Evolutionary conservation across 2,113 vertebrate species (phyloP).

Genomic region (Thryonomys swinderianus): DNA sequence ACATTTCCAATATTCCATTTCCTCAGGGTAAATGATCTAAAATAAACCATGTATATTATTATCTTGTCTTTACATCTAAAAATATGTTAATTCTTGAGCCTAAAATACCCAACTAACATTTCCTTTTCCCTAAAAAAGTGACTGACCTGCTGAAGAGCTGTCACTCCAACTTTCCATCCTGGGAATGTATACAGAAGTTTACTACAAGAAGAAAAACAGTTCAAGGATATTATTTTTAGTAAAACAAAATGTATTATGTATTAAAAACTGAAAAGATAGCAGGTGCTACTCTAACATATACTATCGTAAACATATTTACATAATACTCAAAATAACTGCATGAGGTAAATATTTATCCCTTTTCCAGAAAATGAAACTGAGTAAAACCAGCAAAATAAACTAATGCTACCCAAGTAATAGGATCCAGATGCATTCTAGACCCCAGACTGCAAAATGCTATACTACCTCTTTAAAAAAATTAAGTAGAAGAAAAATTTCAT

Average conservation of each 20-base stretch:
- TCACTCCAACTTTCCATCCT: slow-evolving; percentile 93
- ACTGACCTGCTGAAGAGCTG: slow-evolving; percentile 92
- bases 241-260: slow-evolving; percentile 1
- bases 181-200: slow-evolving; percentile 94
- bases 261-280: slow-evolving; percentile 44
- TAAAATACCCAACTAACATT: neutral
- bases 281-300: neutral
- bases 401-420: slow-evolving; percentile 4
- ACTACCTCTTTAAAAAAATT: neutral
- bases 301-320: neutral
- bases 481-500: neutral
- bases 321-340: slow-evolving; percentile 41
- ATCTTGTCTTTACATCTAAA: slow-evolving; percentile 4
- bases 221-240: neutral
- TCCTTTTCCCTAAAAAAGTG: slow-evolving; percentile 51
- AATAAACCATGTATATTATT: neutral
- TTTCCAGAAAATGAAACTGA: slow-evolving; percentile 24
- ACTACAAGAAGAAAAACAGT: slow-evolving; percentile 85
- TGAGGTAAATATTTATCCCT: neutral
- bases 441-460: neutral
- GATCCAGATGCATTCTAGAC: neutral
- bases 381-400: neutral
- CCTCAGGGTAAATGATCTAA: neutral
- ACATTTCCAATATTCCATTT: slow-evolving; percentile 42
- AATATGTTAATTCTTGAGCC: neutral